Base-by-base conservation (phyloP, 2,888 invertebrate genomes). In the Antheraea assamensis region DNA sequence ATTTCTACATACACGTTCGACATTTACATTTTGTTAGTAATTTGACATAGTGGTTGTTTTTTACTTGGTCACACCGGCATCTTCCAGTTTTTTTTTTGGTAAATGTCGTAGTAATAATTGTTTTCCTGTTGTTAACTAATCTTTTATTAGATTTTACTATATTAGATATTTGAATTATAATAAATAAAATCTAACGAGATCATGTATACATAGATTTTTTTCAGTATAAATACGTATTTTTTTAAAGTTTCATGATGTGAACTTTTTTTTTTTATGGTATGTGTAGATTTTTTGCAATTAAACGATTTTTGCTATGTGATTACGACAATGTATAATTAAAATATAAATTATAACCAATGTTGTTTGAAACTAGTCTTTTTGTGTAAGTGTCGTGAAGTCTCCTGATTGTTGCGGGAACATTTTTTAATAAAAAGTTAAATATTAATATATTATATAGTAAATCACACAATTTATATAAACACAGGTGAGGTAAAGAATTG, bases 311-410 rank as follows among this genome's bases (percentile, higher is more conserved):
- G 15, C 61, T 64, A 64, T 64, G 17, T 17, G 15, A 64, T 64
- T 27, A 61, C 27, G 24, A 64, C 30, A 27, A 64, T 17, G 61
- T 30, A 5, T 64, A 64, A 64, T 27, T 64, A 17, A 64, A 64
- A 64, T 30, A 27, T 64, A 64, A 64, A 64, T 64, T 64, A 64
- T 64, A 64, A 64, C 61, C 61, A 61, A 31, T 35, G 55, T 73
- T 35, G 30, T 70, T 30, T 73, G 47, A 73, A 68, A 73, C 73
- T 73, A 73, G 73, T 73, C 73, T 73, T 70, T 73, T 70, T 64
- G 30, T 64, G 27, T 61, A 58, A 55, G 70, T 71, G 61, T 49
- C 61, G 70, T 58, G 8, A 58, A 88, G 84, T 64, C 30, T 64
- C 61, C 27, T n/a, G n/a, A 27, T 70, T 24, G 47, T n/a, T 27